Evolutionary conservation across 2,888 invertebrate genomes (phyloP).

Genomic region (Eurytoma adleriae): DNA sequence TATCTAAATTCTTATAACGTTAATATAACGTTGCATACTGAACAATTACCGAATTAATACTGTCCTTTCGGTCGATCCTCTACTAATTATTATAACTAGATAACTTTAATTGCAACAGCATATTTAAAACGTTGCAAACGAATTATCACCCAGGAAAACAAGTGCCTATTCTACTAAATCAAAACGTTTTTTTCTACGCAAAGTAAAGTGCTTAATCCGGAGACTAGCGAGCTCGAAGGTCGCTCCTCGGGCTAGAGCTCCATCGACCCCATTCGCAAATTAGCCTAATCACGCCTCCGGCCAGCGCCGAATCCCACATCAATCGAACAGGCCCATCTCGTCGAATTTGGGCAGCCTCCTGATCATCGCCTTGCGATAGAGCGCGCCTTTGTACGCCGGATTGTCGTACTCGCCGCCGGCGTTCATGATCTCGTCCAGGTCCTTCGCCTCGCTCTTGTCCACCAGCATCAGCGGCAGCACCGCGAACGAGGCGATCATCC

Average conservation of each 20-base stretch:
- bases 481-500: slow-evolving; percentile 61
- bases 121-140: no score
- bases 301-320: not conserved
- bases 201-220: not conserved
- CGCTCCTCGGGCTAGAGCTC: no score
- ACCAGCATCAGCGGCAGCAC: slow-evolving; percentile 65
- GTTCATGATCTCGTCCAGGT: slow-evolving; percentile 65
- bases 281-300: not conserved
- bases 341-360: slow-evolving; percentile 64
- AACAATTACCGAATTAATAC: no score
- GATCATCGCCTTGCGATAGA: slow-evolving; percentile 61
- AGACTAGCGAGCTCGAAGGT: no score
- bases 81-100: no score
- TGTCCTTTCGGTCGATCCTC: no score
- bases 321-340: slow-evolving; percentile 66
- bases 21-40: no score
- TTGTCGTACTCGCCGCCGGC: slow-evolving; percentile 53
- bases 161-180: no score
- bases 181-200: no score
- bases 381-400: slow-evolving; percentile 56
- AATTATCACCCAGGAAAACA: no score
- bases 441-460: slow-evolving; percentile 62
- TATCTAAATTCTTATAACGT: no score
- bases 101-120: no score
- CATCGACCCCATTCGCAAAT: not conserved